Evolutionary conservation across 2,797 vertebrate species (phyloP), one percentile per base, ranked within the genome.

Genomic region (Agapornis canus): DNA sequence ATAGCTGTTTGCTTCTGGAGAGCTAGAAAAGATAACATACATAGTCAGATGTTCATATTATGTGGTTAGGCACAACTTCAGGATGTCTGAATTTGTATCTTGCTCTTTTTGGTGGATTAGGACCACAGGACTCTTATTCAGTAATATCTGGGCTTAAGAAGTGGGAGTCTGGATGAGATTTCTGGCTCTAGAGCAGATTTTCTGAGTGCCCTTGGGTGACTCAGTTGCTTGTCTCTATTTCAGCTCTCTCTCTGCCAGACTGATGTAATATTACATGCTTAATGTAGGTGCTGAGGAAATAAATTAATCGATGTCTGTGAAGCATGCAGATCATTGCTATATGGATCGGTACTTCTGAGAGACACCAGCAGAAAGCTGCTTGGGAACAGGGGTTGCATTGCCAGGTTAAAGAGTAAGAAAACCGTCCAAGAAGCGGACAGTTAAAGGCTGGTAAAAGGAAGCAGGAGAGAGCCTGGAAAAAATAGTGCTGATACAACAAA

Each of bases 201-300:
- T 78, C 79, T 72, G 61, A 76, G 77, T 88, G 87, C 66, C 87
- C 80, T 92, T 94, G 84, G 27, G 66, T 92, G 91, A 94, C 82
- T 95, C 77, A 73, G 70, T 94, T 88, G 39, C 94, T 91, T 89
- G 27, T 83, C 51, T 81, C 43, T 54, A n/a, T 85, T 71, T 94
- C 82, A 92, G 54, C 49, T 45, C 51, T 1, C n/a, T 63, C 79
- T 52, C 82, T 88, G 89, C 85, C 92, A 86, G 43, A n/a, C 73
- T 95, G 91, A 90, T 60, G 80, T 86, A 92, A 94, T 92, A 83
- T 83, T 76, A 73, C 87, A 70, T 94, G 85, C 77, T 70, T 69
- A 76, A 82, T 83, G 43, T 40, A 88, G 82, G 79, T 94, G 79
- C 66, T 3, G 59, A 81, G 82, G 59, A 95, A 80, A 91, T 82